These are phyloP conservation scores for Listronotus bonariensis DNA, from an alignment of 1,140 invertebrate species.

Conservation along the genomic window DNA sequence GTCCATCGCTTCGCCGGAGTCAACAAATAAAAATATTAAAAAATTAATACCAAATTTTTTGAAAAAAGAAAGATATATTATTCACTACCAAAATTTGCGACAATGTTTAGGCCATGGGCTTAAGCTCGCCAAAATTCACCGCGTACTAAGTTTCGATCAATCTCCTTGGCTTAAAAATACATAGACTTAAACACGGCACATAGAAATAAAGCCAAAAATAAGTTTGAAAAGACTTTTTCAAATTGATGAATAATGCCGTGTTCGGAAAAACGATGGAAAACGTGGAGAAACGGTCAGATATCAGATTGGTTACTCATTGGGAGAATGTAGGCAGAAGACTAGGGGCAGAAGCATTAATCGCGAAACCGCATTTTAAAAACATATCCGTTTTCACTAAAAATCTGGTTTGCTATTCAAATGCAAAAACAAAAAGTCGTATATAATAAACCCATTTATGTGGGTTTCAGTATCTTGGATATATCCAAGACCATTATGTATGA, in stretches of 20 bases:
- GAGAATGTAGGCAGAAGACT: constrained; percentile 6
- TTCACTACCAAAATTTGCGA: constrained; percentile 54
- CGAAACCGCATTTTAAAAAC: constrained; percentile 47
- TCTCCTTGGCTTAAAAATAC: constrained; percentile 51
- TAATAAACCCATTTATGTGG: constrained; percentile 57
- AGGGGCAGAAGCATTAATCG: constrained; percentile 43
- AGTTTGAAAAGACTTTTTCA: constrained; percentile 57
- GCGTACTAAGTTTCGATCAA: constrained; percentile 47
- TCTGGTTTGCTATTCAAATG: constrained; percentile 53
- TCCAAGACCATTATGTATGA: constrained; percentile 41
- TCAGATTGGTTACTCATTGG: constrained; percentile 50
- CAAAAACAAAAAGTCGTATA: constrained; percentile 46
- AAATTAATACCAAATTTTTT: constrained; percentile 56
- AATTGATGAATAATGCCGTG: constrained; percentile 56
- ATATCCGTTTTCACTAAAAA: constrained; percentile 48
- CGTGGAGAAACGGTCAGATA: constrained; percentile 48
- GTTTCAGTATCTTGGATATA: constrained; percentile 54
- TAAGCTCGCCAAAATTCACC: constrained; percentile 49
- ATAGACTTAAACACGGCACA: constrained; percentile 53
- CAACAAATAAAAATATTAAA: constrained; percentile 45
- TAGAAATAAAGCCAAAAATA: constrained; percentile 46
- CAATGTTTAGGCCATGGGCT: constrained; percentile 49
- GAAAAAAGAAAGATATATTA: no score
- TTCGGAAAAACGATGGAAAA: constrained; percentile 60
- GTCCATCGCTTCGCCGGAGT: constrained; percentile 26